Conservation (phyloP, 2,113 vertebrate species). For the Acanthisitta chloris region DNA sequence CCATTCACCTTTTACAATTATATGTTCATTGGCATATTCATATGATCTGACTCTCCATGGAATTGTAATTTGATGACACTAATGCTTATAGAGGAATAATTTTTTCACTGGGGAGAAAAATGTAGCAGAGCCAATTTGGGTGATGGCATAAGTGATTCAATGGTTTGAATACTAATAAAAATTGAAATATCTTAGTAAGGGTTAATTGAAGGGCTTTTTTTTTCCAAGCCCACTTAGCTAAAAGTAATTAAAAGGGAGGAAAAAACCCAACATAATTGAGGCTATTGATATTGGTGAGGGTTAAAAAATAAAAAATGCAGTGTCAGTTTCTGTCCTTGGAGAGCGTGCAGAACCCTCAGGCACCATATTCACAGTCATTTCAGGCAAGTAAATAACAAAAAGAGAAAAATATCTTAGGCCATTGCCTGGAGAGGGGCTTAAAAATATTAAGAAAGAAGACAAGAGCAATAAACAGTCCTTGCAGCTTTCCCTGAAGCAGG, state of each 20-base stretch:
- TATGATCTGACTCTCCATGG: background rate
- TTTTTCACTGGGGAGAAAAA: constrained; percentile 10
- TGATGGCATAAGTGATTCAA: background rate
- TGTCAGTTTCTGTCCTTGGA: constrained; percentile 23
- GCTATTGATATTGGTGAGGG: background rate
- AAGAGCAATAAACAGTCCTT: constrained; percentile 36
- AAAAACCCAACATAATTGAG: background rate
- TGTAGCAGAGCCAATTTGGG: background rate
- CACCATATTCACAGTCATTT: background rate
- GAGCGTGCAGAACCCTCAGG: constrained; percentile 30
- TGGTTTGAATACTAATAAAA: constrained; percentile 25
- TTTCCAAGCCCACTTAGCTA: background rate
- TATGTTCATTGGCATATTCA: background rate
- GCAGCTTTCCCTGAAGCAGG: constrained; percentile 40
- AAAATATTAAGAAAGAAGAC: constrained; percentile 34
- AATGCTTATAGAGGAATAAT: background rate
- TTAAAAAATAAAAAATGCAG: constrained; percentile 32
- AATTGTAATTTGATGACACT: constrained; percentile 29
- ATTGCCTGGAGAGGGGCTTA: constrained; percentile 53
- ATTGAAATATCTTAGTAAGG: background rate
- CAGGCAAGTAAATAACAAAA: constrained; percentile 34
- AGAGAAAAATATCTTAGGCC: constrained; percentile 23
- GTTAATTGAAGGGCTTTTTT: background rate
- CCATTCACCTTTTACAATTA: background rate
- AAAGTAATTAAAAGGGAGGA: background rate